Evolutionary conservation across 2,888 invertebrate species (phyloP), one percentile per base, ranked within the genome.

Genomic region (Anthophora plumipes): DNA sequence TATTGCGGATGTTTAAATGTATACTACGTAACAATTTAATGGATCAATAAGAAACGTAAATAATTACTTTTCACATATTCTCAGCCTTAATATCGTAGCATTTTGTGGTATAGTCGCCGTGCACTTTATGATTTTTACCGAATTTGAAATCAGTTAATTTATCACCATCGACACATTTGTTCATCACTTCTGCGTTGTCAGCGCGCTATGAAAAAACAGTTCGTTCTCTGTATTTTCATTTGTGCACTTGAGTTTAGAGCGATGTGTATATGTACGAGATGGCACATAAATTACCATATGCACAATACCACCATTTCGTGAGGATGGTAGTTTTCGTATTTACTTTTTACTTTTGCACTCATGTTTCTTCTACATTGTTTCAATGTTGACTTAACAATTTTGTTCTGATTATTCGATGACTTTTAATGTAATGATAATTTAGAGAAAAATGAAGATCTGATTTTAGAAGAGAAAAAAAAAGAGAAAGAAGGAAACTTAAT

Each of bases 11-110:
- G 71, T 82, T 67, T 75, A 80, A n/a, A 57, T 70, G 69, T 77
- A 82, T 71, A 86, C 84, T 86, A 86, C 80, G 64, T 80, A 82
- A 84, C 83, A 84, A 82, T 76, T 74, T 80, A 54, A 43, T 72
- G 74, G 69, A 67, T 80, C 66, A 57, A 75, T 78, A 80, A 84
- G 73, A 84, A 84, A 83, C 67, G 77, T 70, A 80, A 83, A 74
- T 76, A 79, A 85, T 78, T 78, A 77, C 70, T 79, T 73, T 71
- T 87, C 76, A 77, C 74, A 77, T 72, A 81, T 80, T 86, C 69
- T 87, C 81, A 79, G 87, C 82, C 87, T 85, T 87, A 80, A 77
- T 81, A 71, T 86, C 76, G 80, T 80, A 85, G 83, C 77, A 63
- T 81, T 79, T 71, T 71, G 75, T 70, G 64, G 71, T 80, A 77